These are phyloP conservation scores for Petrocephalus sullivani DNA, from an alignment of 2,797 vertebrate genomes.

Conservation along the genomic window DNA sequence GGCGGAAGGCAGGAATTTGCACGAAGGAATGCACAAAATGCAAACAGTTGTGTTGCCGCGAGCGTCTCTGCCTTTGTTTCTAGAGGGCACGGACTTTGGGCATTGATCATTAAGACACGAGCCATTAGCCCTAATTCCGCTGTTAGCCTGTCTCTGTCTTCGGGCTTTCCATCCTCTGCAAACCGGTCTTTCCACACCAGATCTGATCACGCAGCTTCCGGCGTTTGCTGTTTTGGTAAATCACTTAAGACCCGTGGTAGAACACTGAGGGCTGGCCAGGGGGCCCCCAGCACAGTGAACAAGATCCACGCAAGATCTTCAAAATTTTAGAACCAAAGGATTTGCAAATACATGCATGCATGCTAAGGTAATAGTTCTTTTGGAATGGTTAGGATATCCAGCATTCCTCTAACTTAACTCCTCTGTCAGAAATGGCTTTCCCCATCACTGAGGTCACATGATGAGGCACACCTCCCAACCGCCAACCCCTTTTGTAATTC, in stretches of 20 bases:
- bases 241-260: conserved; percentile 19
- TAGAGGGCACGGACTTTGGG: conserved; percentile 23
- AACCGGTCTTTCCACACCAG: conserved; percentile 34
- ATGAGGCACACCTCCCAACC: conserved; percentile 41
- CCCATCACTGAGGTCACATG: conserved; percentile 47
- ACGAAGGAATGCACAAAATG: conserved; percentile 39
- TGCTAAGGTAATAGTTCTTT: neutral
- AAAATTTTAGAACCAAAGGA: neutral
- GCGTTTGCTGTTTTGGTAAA: conserved; percentile 41
- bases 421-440: conserved; percentile 48
- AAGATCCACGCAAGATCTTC: conserved; percentile 26
- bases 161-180: conserved; percentile 35
- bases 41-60: conserved; percentile 34
- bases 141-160: conserved; percentile 37
- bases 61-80: conserved; percentile 38
- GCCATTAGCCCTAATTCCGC: conserved; percentile 40
- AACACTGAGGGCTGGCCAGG: conserved; percentile 26
- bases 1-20: conserved; percentile 35
- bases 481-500: conserved; percentile 44
- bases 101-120: conserved; percentile 23
- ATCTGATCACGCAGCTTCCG: conserved; percentile 28
- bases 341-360: neutral
- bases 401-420: conserved; percentile 49
- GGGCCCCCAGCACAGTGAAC: conserved; percentile 28
- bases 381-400: neutral